Conservation (phyloP, 2,113 vertebrate genomes). For the Gavialis gangeticus region DNA sequence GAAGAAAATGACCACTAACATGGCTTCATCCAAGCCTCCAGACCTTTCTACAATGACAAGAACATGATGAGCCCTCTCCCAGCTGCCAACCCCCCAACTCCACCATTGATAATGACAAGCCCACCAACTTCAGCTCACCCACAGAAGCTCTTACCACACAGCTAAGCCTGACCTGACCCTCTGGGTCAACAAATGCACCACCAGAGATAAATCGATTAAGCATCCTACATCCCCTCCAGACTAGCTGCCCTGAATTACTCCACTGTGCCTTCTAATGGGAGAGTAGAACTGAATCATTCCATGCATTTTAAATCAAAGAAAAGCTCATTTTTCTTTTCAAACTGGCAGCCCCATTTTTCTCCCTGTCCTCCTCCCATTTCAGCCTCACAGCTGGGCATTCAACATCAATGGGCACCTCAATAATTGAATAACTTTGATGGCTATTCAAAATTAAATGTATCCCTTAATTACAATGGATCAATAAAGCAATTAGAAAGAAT, state of each 20-base stretch:
- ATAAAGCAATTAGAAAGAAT: neutral
- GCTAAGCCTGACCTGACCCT: neutral
- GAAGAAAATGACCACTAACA: neutral
- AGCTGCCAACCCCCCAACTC: neutral
- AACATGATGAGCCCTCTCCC: neutral
- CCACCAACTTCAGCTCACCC: neutral
- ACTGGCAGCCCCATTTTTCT: accelerated
- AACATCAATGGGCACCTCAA: neutral
- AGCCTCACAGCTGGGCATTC: neutral
- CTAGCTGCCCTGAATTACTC: neutral
- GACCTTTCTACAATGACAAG: neutral
- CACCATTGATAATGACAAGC: neutral
- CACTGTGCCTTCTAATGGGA: neutral
- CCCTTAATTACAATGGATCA: constrained; percentile 30
- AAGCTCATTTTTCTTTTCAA: neutral
- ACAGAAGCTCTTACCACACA: neutral
- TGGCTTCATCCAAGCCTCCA: neutral
- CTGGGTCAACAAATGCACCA: neutral
- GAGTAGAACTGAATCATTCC: neutral
- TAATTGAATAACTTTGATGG: neutral
- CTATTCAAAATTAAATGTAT: constrained; percentile 5
- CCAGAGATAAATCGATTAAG: neutral
- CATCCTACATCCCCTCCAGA: neutral
- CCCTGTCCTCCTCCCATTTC: neutral
- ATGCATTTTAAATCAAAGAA: neutral